Evolutionary conservation across 2,888 invertebrate species (phyloP).

Genomic region (Dendrolimus houi): DNA sequence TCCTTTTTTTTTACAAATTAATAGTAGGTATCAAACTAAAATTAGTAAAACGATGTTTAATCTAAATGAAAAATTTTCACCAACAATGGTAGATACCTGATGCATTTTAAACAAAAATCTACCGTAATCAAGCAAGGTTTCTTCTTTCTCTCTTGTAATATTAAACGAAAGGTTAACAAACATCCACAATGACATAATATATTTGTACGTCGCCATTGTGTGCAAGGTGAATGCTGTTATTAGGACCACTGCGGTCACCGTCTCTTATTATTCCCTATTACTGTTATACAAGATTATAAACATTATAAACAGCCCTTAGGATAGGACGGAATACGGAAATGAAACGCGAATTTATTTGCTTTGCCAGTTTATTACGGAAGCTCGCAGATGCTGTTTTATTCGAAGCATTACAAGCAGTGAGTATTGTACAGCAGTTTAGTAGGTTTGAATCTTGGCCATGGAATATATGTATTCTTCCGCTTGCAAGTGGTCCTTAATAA

Average conservation of each 20-base stretch:
- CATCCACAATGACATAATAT: constrained; percentile 44
- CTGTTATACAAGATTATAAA: constrained; percentile 35
- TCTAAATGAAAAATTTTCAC: too few relatives aligned
- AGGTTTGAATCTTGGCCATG: neutral
- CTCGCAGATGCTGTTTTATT: neutral
- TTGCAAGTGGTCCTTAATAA: neutral
- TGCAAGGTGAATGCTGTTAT: constrained; percentile 44
- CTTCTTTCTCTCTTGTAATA: too few relatives aligned
- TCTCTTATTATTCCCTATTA: constrained; percentile 13
- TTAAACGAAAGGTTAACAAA: constrained; percentile 8
- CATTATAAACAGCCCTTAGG: constrained; percentile 36
- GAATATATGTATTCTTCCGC: neutral
- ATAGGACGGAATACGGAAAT: constrained; percentile 54
- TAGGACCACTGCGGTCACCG: constrained; percentile 46
- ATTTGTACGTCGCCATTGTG: constrained; percentile 43
- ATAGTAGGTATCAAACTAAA: too few relatives aligned
- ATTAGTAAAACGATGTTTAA: too few relatives aligned
- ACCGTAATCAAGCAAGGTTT: too few relatives aligned
- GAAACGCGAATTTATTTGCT: neutral
- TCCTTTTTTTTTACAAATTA: too few relatives aligned
- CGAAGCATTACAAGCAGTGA: neutral
- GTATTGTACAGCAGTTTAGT: neutral
- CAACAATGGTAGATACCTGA: too few relatives aligned
- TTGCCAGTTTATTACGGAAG: neutral
- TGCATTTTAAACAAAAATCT: too few relatives aligned